phyloP scores from a whole-genome alignment of 2,888 invertebrate species.

The Bombylius discolor region DNA sequence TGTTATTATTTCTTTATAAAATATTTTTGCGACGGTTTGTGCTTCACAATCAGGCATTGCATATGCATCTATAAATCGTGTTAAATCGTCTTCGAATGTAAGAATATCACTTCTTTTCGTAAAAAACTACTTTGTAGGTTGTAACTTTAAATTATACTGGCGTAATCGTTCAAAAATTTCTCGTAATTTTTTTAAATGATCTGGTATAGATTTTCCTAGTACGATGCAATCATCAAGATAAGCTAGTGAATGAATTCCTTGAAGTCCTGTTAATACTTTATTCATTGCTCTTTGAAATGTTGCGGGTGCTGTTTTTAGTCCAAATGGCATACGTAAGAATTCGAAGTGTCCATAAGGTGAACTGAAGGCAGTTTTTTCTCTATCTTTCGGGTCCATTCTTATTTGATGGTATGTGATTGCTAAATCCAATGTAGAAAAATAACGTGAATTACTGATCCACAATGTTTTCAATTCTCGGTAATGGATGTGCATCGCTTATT shows the following conservation, averaged over 20 bases:
- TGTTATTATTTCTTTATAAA: background rate
- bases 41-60: background rate
- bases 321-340: conserved; percentile 13
- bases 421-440: conserved; percentile 29
- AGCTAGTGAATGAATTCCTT: conserved; percentile 14
- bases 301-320: background rate
- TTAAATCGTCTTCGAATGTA: background rate
- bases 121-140: conserved; percentile 19
- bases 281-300: conserved; percentile 26
- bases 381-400: conserved; percentile 13
- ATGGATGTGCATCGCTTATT: conserved; percentile 3
- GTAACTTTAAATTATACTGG: conserved; percentile 16
- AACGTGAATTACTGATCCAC: conserved; percentile 14
- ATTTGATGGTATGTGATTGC: conserved; percentile 31
- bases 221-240: conserved; percentile 5
- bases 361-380: conserved; percentile 12
- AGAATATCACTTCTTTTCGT: conserved; percentile 11
- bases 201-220: conserved; percentile 14
- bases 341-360: conserved; percentile 20
- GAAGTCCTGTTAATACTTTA: conserved; percentile 24
- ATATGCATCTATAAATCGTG: background rate
- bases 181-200: background rate
- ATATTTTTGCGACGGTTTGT: background rate
- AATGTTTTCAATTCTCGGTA: conserved; percentile 12
- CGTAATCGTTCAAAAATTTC: conserved; percentile 18